Evolutionary conservation across 2,797 vertebrate genomes (phyloP), one percentile per base, ranked within the genome.

Genomic region (Xenopus petersii): DNA sequence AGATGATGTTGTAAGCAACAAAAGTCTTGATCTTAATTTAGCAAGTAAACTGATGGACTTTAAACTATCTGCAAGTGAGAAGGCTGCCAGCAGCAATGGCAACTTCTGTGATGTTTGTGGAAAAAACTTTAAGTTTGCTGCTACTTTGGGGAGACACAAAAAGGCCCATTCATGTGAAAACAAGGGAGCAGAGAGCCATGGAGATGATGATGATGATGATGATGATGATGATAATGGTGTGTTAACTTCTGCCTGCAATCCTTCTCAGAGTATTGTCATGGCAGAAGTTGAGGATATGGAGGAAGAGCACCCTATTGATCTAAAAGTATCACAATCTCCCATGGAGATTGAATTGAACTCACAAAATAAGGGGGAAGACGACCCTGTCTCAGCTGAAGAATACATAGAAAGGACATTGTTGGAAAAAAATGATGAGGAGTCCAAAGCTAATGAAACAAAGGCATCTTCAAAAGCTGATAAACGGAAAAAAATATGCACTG

Each of bases 21-120:
- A 94, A 83, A 98, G 95, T 86, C 89, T 97, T 86, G 96, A 99
- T 87, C 92, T 98, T 69, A 94, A 98, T 89, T 94, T 97, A 4
- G 95, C 95, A 83, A 95, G 91, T 83, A 97, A 96, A 86, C 90
- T 97, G 73, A 97, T 98, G 80, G 97, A 96, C 89, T 97, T 98
- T 80, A 94, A 92, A 84, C 90, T 94, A 84, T 86, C 88, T 1
- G 88, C 92, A 82, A 89, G 84, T 36, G 87, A 86, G 64, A 80
- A 84, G 67, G 71, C 87, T 51, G 24, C 89, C 69, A 24, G 9
- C 5, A 82, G 76, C 76, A 49, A 82, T 13, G 93, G 86, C 90
- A 94, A 95, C 58, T 85, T 91, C 60, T 98, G 96, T 67, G 85
- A 89, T 42, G 81, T 89, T 64, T 98, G 97, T 69, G 94, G 90